Conservation (phyloP, 2,113 vertebrate genomes). For the Coracopsis vasa region DNA sequence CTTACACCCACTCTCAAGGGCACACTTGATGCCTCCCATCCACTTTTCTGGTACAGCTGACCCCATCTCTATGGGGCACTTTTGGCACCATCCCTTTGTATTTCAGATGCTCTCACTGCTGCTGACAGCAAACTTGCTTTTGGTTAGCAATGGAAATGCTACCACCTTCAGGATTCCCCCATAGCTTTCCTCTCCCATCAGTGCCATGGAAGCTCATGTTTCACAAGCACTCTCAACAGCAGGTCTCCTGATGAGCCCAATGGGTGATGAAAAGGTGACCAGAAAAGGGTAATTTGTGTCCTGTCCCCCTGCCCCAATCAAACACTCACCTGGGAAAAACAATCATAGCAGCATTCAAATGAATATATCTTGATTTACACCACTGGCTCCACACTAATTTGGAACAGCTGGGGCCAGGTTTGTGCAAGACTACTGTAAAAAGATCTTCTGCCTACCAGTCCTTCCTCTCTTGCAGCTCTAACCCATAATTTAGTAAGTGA, state of each 20-base stretch:
- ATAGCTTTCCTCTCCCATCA: background rate
- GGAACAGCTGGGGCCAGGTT: slow-evolving; percentile 7
- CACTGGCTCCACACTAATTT: background rate
- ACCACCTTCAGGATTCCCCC: slow-evolving; percentile 32
- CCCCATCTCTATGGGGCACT: background rate
- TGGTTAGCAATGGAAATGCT: slow-evolving; percentile 5
- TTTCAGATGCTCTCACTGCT: background rate
- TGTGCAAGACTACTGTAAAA: background rate
- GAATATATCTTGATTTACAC: background rate
- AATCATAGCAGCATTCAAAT: background rate
- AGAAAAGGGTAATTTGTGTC: background rate
- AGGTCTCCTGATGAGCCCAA: background rate
- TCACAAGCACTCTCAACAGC: background rate
- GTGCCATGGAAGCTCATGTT: background rate
- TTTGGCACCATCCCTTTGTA: background rate
- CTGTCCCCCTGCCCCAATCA: background rate
- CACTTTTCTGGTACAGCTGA: background rate
- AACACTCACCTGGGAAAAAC: background rate
- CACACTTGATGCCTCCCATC: no score
- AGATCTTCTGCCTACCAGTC: background rate
- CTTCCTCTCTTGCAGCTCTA: background rate
- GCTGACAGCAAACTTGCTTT: background rate
- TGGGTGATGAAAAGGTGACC: background rate
- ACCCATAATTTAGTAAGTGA: background rate
- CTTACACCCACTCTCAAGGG: background rate